phyloP scores from a whole-genome alignment of 2,797 vertebrate genomes.

The Coranthus polyacanthus region DNA sequence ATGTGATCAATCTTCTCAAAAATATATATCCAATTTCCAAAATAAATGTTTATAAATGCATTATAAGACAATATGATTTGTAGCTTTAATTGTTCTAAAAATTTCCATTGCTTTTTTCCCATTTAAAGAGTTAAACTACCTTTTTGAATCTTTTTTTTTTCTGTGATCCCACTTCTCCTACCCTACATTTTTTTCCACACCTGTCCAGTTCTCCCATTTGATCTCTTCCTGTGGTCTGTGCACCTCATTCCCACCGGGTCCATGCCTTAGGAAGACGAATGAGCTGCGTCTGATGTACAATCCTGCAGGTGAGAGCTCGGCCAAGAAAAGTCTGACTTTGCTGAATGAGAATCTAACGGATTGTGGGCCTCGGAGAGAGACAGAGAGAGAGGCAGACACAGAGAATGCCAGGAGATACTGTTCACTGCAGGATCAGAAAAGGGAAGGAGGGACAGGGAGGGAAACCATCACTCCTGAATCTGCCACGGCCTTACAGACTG shows the following conservation, averaged over 20 bases:
- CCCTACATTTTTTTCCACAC: conserved; percentile 5
- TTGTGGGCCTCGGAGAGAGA: conserved; percentile 37
- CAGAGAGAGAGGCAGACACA: too few relatives aligned
- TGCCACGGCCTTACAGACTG: conserved; percentile 57
- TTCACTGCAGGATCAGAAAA: conserved; percentile 21
- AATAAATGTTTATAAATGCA: too few relatives aligned
- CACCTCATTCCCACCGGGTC: conserved; percentile 46
- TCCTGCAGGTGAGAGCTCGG: conserved; percentile 46
- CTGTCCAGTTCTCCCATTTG: conserved; percentile 35
- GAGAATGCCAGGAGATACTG: conserved; percentile 16
- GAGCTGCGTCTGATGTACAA: conserved; percentile 54
- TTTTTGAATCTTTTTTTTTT: conserved; percentile 20
- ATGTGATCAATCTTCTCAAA: too few relatives aligned
- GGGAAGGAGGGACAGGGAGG: conserved; percentile 1
- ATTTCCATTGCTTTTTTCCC: background rate
- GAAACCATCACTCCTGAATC: conserved; percentile 65
- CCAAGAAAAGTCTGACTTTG: conserved; percentile 56
- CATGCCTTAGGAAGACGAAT: conserved; percentile 52
- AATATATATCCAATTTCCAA: too few relatives aligned
- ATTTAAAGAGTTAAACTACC: too few relatives aligned
- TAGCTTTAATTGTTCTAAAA: too few relatives aligned
- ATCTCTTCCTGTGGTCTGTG: conserved; percentile 36
- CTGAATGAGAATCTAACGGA: conserved; percentile 54
- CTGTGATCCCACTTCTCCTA: conserved; percentile 16
- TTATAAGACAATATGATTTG: too few relatives aligned